Percentiles rank a stretch among this genome's conserved stretches.
Evolutionary conservation across 2,888 invertebrate genomes (phyloP).

Genomic region (Ennomos erosarius): DNA sequence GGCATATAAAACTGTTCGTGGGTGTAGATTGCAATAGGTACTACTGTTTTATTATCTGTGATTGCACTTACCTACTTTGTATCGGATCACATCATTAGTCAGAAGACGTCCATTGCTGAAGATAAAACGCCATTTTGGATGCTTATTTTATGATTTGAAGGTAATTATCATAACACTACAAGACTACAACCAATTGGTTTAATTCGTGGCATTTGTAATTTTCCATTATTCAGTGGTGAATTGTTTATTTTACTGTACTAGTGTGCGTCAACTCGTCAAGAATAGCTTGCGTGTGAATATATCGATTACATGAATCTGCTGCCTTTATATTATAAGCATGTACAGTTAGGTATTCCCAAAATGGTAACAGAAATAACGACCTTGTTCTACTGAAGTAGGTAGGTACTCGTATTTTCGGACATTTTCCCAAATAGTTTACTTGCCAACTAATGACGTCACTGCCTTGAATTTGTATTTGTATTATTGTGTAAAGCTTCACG

Average conservation of each 20-base stretch:
- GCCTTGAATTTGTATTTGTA: neutral
- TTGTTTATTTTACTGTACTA: constrained; percentile 17
- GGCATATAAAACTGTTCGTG: too few relatives aligned
- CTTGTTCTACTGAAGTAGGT: constrained; percentile 7
- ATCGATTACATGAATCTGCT: too few relatives aligned
- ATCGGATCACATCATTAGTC: too few relatives aligned
- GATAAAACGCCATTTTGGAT: too few relatives aligned
- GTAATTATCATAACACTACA: neutral
- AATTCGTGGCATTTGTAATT: constrained; percentile 10
- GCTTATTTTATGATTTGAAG: neutral
- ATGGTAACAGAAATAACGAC: constrained; percentile 1
- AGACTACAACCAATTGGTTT: constrained; percentile 5
- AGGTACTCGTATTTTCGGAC: constrained; percentile 9
- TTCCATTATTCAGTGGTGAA: constrained; percentile 12
- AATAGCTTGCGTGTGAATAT: neutral
- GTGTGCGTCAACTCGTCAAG: neutral
- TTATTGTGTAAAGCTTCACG: constrained; percentile 14
- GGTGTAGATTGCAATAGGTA: too few relatives aligned
- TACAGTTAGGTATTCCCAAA: neutral
- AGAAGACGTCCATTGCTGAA: too few relatives aligned
- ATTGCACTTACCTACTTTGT: too few relatives aligned
- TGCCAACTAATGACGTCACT: constrained; percentile 6
- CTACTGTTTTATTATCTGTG: too few relatives aligned
- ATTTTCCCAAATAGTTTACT: constrained; percentile 10
- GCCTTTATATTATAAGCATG: too few relatives aligned